Evolutionary conservation across 2,797 vertebrate genomes (phyloP), one percentile per base, ranked within the genome.

Genomic region (Characodon lateralis): DNA sequence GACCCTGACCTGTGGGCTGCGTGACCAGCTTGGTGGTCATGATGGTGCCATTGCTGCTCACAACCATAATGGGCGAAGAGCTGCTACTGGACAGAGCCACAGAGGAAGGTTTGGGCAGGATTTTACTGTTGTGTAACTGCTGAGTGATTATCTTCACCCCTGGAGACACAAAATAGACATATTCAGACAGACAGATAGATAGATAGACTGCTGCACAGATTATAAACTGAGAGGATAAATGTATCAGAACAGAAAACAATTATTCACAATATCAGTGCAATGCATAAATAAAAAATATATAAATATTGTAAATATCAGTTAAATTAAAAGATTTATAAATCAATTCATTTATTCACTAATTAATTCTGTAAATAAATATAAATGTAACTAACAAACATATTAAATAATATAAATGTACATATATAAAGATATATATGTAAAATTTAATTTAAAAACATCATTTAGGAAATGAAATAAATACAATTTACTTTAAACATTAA

Each of bases 101-200:
- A 14, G 96, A 96, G 63, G 98, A 96, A n/a, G 98, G 98, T 84
- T 99, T 99, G 78, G 98, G 98, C 80, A 99, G 95, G 93, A 99
- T 99, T 94, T 99, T 99, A 93, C 98, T 99, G 89, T 98, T 98
- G 90, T 99, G 98, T 83, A 99, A 96, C 95, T 99, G 98, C 88
- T 99, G 98, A 72, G 98, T 99, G 95, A 99, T 99, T 81, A 99
- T 99, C 96, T 99, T 99, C 88, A 99, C 98, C 85, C 98, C 98
- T 99, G 91, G 8, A 3, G 10, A 71, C n/a, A 76, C 31, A 74
- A 55, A 71, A 55, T 13, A 58, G 56, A 0, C 22, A 8, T 6
- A 48, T 5, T 63, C 43, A 71, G 5, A 66, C 28, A 26, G 4
- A 76, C 22, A 26, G 4, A 76, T n/a, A 58, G 12, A 35, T 3